Conservation (phyloP, 1,140 invertebrate species). For the Pseudomyrmex pallidus region DNA sequence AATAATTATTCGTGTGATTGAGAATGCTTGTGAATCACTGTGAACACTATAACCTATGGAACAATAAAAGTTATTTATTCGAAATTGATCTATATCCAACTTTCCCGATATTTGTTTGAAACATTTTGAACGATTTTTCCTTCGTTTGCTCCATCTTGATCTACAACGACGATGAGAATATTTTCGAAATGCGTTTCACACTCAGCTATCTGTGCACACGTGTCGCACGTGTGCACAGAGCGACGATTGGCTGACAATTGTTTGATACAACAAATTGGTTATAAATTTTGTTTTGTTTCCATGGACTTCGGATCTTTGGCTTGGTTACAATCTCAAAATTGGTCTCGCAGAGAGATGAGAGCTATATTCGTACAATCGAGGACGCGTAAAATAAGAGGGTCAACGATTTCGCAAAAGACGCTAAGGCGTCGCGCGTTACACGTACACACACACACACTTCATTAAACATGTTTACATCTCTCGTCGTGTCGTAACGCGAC, state of each 20-base stretch:
- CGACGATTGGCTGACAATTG: not conserved
- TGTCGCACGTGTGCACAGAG: too few relatives aligned
- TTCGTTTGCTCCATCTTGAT: conserved; percentile 10
- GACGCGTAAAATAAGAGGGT: not conserved
- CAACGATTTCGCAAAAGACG: not conserved
- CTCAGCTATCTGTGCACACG: too few relatives aligned
- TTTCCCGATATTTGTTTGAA: conserved; percentile 5
- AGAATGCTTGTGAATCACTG: not conserved
- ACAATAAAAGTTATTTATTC: not conserved
- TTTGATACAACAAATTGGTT: not conserved
- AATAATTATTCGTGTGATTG: conserved; percentile 3
- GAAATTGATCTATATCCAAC: not conserved
- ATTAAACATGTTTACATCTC: not conserved
- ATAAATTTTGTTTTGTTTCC: not conserved
- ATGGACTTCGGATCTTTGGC: too few relatives aligned
- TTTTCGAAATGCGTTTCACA: too few relatives aligned
- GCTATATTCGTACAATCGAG: not conserved
- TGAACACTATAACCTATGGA: not conserved
- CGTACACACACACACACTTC: too few relatives aligned
- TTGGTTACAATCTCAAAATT: not conserved
- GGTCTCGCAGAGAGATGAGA: not conserved
- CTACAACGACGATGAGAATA: not conserved
- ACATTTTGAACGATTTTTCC: conserved; percentile 14
- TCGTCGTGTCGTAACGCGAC: not conserved
- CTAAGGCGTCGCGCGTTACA: not conserved